Evolutionary conservation across 2,113 vertebrate genomes (phyloP), one percentile per base, ranked within the genome.

Genomic region (Canis aureus): DNA sequence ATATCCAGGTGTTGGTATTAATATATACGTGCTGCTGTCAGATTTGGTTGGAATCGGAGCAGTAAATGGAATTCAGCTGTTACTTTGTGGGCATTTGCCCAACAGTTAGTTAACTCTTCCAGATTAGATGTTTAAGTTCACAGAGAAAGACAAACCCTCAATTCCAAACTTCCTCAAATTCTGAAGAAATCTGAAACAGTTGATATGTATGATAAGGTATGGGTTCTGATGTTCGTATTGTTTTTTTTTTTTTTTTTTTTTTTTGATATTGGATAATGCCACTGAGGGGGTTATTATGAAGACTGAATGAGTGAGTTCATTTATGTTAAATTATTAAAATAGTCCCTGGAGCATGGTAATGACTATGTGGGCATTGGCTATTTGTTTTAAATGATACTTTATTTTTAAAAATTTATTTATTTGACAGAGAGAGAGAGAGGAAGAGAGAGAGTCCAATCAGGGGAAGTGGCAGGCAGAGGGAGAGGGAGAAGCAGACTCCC

Each of bases 121-220:
- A 35, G 83, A 73, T 85, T 38, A 94, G 51, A 78, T 74, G 13
- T 81, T 79, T 79, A 93, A 59, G 20, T 80, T 97, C 53, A 62
- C 57, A 80, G 73, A 90, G 69, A 82, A 84, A 80, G 51, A 53
- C 35, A 64, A 86, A 73, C 27, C 43, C 17, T 57, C 13, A 51
- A 49, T 57, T 80, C 29, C 43, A 96, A 89, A 67, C 66, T 62
- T 95, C 2, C 5, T 91, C 35, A 38, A 20, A 94, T 57, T 93
- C 74, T 12, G 9, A 90, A n/a, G 62, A 69, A 76, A 89, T 60
- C 32, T 64, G 51, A 92, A 69, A 91, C 7, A 60, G 27, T 17
- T 81, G 69, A 51, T 13, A 22, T 43, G 43, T 67, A 57, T 87
- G 81, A 76, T 97, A 62, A 51, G 8, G 4, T 29, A 43, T 69